Base-by-base conservation (phyloP, 2,888 invertebrate genomes). In the Melinaea menophilus region DNA sequence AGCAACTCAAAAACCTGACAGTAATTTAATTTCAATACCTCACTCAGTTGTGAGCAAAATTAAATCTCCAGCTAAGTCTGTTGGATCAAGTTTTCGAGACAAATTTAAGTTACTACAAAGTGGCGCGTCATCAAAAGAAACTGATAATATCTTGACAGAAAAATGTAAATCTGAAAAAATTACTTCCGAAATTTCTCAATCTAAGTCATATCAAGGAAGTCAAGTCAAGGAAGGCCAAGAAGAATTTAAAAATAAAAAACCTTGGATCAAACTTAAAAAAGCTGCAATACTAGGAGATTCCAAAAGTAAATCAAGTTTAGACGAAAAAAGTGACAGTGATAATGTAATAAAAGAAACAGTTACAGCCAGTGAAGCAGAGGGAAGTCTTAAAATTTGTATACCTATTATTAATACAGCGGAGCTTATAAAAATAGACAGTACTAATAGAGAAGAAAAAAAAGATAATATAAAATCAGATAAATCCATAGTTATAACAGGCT, bases 201-300 rank as follows among this genome's bases (percentile, higher is more conserved):
- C 75, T 41, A 72, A 22, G 22, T 22, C 22, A 22, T 22, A 22
- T 22, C 22, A 22, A 22, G 22, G 22, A 22, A 22, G 22, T 22
- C 22, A 22, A 22, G 22, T 22, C 22, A 22, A 75, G 37, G 88
- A 86, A 72, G 71, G 37, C 37, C 83, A 81, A 73, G 87, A 86
- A 57, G 87, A 88, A 56, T 72, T 80, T 11, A 91, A 84, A 72
- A 82, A 74, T 56, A 94, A 92, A 75, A 94, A 93, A 73, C 94
- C 95, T 2, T 96, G 96, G 96, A 92, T 92, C 12, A 95, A 95
- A 86, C 86, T 96, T 55, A 96, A 95, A 80, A 93, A 95, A 79
- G 96, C 96, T 12, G 90, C 93, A 47, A 93, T 93, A 70, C 84
- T 93, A 73, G 90, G 92, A 48, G 93, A 90, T 61, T 79, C 90